Evolutionary conservation across 2,113 vertebrate species (phyloP), one percentile per base, ranked within the genome.

Genomic region (Proteles cristata): DNA sequence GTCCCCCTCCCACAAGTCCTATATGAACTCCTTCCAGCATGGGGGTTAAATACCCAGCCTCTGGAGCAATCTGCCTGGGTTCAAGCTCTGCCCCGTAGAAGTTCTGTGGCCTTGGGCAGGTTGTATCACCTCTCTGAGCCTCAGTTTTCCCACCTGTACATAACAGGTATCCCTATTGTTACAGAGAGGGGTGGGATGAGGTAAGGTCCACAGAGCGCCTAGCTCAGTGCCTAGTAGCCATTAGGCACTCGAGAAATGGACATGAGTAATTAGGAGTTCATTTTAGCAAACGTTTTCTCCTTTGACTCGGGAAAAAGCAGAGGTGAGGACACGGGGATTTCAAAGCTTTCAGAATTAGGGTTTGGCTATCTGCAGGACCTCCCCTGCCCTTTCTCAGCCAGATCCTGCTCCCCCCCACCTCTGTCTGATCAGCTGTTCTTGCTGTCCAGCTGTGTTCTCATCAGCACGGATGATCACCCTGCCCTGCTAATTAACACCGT

Each of bases 401-500:
- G 83, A 48, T 11, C 43, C 58, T 85, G 79, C 11, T 23, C 26
- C n/a, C 45, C 2, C 28, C 21, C 9, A 23, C 28, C 61, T 28
- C 92, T 61, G 68, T 48, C 58, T 11, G 96, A n/a, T 87, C 90
- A 82, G 69, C 97, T 93, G 65, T 94, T 96, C 92, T 73, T 74
- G 19, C 31, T 71, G 93, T 91, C 94, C 96, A 96, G 94, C 89
- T 97, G 97, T 96, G 92, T 77, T 93, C 94, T 94, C 89, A 84
- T 88, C 82, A 85, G 83, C 96, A 84, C 48, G 96, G 96, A 88
- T 83, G 63, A 83, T 87, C 92, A 96, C 85, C 45, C 55, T 81
- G 39, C 61, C 68, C 88, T 58, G 94, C 95, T 96, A 96, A 98
- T 98, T 97, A 98, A 88, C 85, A 92, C 80, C 45, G 1, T n/a